phyloP scores from a whole-genome alignment of 2,797 vertebrate genomes.

The Acanthornis magna region DNA sequence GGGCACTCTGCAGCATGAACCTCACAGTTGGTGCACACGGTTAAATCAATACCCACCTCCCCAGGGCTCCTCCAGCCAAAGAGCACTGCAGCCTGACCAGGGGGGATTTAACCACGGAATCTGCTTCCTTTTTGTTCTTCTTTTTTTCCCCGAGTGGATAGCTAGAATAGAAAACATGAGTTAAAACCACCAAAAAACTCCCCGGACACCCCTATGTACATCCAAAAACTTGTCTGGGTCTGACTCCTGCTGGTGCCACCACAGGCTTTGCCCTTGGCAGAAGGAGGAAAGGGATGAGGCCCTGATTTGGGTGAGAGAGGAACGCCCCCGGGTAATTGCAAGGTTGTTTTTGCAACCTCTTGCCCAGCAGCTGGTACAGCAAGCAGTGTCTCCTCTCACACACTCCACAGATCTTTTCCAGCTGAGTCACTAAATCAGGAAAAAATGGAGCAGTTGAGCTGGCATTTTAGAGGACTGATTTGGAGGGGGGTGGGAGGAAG shows the following conservation, averaged over 20 bases:
- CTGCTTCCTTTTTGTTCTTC: background rate
- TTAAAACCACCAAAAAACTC: background rate
- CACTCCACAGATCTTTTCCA: background rate
- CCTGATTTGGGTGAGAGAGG: background rate
- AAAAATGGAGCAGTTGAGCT: constrained; percentile 33
- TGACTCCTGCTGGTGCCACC: background rate
- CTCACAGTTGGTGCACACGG: background rate
- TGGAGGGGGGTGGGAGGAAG: background rate
- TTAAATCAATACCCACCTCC: background rate
- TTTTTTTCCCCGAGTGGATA: background rate
- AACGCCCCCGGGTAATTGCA: background rate
- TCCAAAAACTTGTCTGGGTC: background rate
- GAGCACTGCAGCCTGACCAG: accelerated
- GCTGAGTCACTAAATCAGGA: constrained; percentile 45
- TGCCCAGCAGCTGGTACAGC: background rate
- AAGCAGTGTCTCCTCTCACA: background rate
- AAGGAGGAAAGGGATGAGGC: background rate
- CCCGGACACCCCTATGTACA: background rate
- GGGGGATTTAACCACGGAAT: background rate
- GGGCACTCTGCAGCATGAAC: background rate
- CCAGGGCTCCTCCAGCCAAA: background rate
- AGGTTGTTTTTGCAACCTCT: background rate
- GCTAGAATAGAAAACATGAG: background rate
- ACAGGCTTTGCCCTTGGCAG: background rate
- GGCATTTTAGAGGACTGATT: background rate